Base-by-base conservation (phyloP, 2,888 invertebrate genomes). In the Bibio marci region DNA sequence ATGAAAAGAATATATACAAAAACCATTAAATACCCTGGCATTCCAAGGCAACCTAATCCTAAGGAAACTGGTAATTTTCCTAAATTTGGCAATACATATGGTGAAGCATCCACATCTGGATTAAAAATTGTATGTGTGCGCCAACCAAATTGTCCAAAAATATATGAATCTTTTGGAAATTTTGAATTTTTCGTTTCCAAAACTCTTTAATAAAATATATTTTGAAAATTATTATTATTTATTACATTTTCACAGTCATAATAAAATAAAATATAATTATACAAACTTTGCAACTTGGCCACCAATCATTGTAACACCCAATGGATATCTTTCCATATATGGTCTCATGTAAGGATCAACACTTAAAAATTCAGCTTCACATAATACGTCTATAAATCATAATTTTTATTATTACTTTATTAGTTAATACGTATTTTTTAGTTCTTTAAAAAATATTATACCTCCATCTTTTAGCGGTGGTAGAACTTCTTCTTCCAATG, bases 321-420 rank as follows among this genome's bases (percentile, higher is more conserved):
- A 49, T 50, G 70, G 67, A 47, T 65, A 67, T 28, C 61, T 59
- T 38, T 61, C 61, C 56, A 67, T 63, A 46, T 70, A 72, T 2
- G 66, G 64, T 47, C 76, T 62, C 73, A 77, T 76, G 43, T 77
- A 80, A 1, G 80, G 80, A 56, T 80, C 80, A 18, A 80, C 76
- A 46, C 77, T 77, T 2, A 78, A 52, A 51, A 67, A 79, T 50
- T 73, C 66, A 2, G 79, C 79, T 62, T 79, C 68, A 2, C 70
- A 62, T 36, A 80, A 58, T 46, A 74, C 69, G 62, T 77, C 76
- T 77, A 54, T 42, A 65, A 6, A 22, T 22, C n/a, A n/a, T n/a
- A n/a, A n/a, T n/a, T n/a, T n/a, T n/a, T n/a, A n/a, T n/a, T n/a
- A n/a, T n/a, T n/a, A n/a, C n/a, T n/a, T n/a, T n/a, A n/a, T n/a